Evolutionary conservation across 2,113 vertebrate species (phyloP).

Genomic region (Mobula birostris): DNA sequence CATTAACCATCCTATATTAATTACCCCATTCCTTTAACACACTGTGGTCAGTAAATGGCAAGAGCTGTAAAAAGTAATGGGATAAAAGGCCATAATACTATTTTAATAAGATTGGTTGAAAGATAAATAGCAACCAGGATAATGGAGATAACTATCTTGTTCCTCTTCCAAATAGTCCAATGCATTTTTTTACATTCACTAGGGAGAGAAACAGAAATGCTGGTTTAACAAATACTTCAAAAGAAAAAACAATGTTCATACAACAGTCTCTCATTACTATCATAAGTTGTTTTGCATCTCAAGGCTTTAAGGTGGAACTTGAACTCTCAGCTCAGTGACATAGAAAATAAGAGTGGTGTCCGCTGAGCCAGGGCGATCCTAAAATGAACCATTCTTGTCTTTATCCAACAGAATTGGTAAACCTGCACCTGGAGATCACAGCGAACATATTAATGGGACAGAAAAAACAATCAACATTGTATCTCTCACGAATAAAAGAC

Average conservation of each 20-base stretch:
- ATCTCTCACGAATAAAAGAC: neutral
- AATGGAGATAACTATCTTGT: neutral
- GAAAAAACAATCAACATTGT: neutral
- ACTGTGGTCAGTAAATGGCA: neutral
- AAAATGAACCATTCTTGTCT: neutral
- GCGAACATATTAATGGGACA: neutral
- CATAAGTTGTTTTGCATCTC: too few relatives aligned
- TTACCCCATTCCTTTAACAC: neutral
- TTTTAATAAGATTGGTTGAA: neutral
- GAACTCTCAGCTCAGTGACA: neutral
- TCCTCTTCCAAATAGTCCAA: neutral
- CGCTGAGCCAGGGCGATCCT: neutral
- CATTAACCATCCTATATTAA: neutral
- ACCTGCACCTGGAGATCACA: neutral
- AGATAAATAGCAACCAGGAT: neutral
- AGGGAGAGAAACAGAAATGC: neutral
- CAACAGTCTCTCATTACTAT: neutral
- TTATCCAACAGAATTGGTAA: neutral
- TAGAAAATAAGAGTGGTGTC: neutral
- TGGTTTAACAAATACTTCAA: neutral
- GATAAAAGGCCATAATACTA: neutral
- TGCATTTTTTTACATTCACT: neutral
- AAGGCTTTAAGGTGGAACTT: too few relatives aligned
- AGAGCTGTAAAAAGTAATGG: neutral
- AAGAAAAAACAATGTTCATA: neutral